These are phyloP conservation scores for Crocallis elinguaria DNA, from an alignment of 2,888 invertebrate species.

Conservation along the genomic window DNA sequence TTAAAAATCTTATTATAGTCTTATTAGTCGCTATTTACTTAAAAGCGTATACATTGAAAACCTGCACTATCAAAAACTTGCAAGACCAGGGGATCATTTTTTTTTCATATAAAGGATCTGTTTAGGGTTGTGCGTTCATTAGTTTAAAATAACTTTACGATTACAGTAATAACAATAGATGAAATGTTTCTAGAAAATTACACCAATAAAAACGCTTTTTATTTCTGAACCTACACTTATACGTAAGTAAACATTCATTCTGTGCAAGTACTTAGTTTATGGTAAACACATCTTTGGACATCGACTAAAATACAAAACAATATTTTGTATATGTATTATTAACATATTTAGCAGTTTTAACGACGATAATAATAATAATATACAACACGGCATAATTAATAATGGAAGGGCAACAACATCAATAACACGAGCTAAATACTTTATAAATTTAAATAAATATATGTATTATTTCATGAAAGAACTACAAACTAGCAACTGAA, in stretches of 20 bases:
- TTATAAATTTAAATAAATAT: conserved; percentile 34
- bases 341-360: conserved; percentile 1
- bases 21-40: conserved; percentile 36
- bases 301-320: not conserved
- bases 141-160: conserved; percentile 17
- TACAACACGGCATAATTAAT: conserved; percentile 28
- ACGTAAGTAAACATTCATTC: not conserved
- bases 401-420: conserved; percentile 50
- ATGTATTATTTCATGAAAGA: conserved; percentile 49
- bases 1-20: conserved; percentile 17
- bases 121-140: conserved; percentile 67
- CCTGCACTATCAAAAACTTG: conserved; percentile 50
- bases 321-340: not conserved
- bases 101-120: conserved; percentile 48
- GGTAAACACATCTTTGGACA: not conserved
- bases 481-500: conserved; percentile 40
- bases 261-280: too few relatives aligned
- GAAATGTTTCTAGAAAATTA: conserved; percentile 11
- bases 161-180: conserved; percentile 3
- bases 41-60: conserved; percentile 54
- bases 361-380: conserved; percentile 14
- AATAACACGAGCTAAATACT: conserved; percentile 45
- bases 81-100: conserved; percentile 44
- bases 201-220: conserved; percentile 1
- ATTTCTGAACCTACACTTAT: conserved; percentile 4